These are phyloP conservation scores for Agrotis segetum DNA, from an alignment of 2,888 invertebrate species.

Conservation along the genomic window DNA sequence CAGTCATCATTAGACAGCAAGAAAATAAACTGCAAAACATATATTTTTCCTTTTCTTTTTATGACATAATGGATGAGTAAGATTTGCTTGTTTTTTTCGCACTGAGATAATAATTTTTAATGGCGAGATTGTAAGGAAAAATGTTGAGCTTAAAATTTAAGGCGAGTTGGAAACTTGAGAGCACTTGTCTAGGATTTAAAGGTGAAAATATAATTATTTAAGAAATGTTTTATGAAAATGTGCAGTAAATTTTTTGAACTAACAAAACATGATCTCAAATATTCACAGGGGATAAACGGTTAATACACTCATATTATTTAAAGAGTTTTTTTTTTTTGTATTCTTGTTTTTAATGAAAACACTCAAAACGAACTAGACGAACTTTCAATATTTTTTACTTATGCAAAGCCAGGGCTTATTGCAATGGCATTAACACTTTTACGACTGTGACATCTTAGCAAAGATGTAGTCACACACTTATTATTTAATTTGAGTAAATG, in stretches of 20 bases:
- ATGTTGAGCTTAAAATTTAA: constrained; percentile 24
- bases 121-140: constrained; percentile 15
- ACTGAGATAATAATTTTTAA: constrained; percentile 14
- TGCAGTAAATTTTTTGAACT: not conserved
- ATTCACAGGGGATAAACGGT: not conserved
- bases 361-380: too few relatives aligned
- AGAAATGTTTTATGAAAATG: constrained; percentile 1
- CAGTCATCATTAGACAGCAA: constrained; percentile 30
- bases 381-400: too few relatives aligned
- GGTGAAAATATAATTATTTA: constrained; percentile 12
- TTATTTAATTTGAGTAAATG: too few relatives aligned
- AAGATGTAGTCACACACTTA: too few relatives aligned
- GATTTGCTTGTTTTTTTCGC: constrained; percentile 34
- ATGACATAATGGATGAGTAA: constrained; percentile 26
- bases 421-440: too few relatives aligned
- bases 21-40: constrained; percentile 24
- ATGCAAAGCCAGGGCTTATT: too few relatives aligned
- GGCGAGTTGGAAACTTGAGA: not conserved
- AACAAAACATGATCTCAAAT: not conserved
- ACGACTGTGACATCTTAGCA: too few relatives aligned
- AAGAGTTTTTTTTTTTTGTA: too few relatives aligned
- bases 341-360: too few relatives aligned
- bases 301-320: not conserved
- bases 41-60: constrained; percentile 9
- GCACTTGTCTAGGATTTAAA: constrained; percentile 7